Evolutionary conservation across 2,113 vertebrate genomes (phyloP), one percentile per base, ranked within the genome.

Genomic region (Macaca fascicularis): DNA sequence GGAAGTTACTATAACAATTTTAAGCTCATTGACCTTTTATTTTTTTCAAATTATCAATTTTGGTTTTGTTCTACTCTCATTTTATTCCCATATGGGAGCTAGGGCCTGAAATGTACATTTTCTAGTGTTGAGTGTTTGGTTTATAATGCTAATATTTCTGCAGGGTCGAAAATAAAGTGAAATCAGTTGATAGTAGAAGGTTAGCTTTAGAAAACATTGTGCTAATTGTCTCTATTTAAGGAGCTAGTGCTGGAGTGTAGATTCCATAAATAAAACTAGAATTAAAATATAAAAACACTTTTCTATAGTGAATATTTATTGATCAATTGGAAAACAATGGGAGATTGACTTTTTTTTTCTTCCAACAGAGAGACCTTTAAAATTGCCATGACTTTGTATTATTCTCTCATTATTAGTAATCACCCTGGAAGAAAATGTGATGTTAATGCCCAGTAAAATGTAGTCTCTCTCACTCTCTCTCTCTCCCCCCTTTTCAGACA

Each of bases 21-120:
- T 97, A 97, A 95, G 82, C 50, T 97, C n/a, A 93, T 38, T 98
- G 97, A 96, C 52, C 52, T 98, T 97, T 94, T 95, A 94, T 93
- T 97, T 74, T 64, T 96, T 97, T 97, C 81, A 97, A 96, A 89
- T 95, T 25, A 88, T 96, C 84, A 92, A 94, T 92, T 75, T 97
- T 95, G 74, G 86, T 94, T 98, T 97, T 95, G 23, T 95, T 98
- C 70, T 95, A 70, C 96, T 92, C 86, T 96, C 59, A 92, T 93
- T 97, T 97, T 92, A 91, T 93, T 59, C 38, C 81, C 61, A 8
- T 40, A 17, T 95, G 48, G 91, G 32, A 93, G n/a, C 22, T 89
- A 76, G 23, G 76, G 57, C 25, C 22, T 52, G 35, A 61, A 84
- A 80, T 84, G 35, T 9, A 17, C 43, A 89, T 97, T 98, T 88